Evolutionary conservation across 2,888 invertebrate species (phyloP).

Genomic region (Drosophila subsilvestris): DNA sequence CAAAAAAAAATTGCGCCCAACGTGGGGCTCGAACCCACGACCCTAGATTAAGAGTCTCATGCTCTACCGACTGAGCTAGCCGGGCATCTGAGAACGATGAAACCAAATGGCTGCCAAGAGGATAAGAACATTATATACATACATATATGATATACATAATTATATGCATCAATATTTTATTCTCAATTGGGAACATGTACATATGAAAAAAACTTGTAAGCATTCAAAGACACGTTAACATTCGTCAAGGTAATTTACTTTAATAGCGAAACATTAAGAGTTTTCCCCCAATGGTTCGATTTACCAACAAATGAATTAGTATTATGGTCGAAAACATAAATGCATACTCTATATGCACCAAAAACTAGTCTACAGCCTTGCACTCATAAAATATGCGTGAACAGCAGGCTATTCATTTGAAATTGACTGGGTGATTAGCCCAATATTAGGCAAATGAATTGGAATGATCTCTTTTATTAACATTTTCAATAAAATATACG

Average conservation of each 20-base stretch:
- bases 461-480: neutral
- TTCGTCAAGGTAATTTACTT: too few relatives aligned
- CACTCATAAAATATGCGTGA: neutral
- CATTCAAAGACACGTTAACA: too few relatives aligned
- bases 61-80: constrained; percentile 85
- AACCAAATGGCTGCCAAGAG: neutral
- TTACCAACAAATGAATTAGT: neutral
- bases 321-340: neutral
- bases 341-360: neutral
- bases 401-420: neutral
- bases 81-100: constrained; percentile 67
- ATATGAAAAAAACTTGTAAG: too few relatives aligned
- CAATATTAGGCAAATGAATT: neutral
- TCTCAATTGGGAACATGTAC: too few relatives aligned
- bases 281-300: too few relatives aligned
- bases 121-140: neutral
- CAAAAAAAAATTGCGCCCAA: constrained; percentile 79
- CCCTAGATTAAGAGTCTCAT: constrained; percentile 85
- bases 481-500: neutral
- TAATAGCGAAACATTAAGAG: too few relatives aligned
- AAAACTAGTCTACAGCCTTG: neutral
- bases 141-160: neutral
- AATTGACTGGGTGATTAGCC: neutral
- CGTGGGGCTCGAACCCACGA: constrained; percentile 85
- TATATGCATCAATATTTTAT: neutral